Conservation (phyloP, 2,888 invertebrate species). For the Lycophotia porphyrea region DNA sequence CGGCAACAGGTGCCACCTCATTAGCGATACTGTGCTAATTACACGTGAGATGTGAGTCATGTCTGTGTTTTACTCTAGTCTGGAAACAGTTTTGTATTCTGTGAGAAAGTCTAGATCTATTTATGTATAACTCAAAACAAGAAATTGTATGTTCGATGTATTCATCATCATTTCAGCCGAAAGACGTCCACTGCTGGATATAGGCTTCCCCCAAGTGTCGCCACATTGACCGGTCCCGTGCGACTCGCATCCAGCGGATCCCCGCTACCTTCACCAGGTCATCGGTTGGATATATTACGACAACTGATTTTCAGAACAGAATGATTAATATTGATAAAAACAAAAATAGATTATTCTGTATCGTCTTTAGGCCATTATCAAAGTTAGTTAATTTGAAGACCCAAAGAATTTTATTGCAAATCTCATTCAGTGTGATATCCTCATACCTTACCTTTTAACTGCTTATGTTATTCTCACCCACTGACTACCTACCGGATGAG, state of each 20-base stretch:
- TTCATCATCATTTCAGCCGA: too few species aligned
- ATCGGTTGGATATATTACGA: too few species aligned
- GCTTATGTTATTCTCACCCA: conserved; percentile 21
- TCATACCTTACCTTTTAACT: background rate
- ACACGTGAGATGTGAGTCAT: conserved; percentile 42
- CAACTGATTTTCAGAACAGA: too few species aligned
- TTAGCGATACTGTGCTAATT: conserved; percentile 54
- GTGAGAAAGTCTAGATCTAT: background rate
- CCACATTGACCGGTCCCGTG: too few species aligned
- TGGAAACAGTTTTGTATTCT: conserved; percentile 8
- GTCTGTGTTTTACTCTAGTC: conserved; percentile 29
- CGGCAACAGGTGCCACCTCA: conserved; percentile 59
- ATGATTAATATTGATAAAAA: too few species aligned
- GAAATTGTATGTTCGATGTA: background rate
- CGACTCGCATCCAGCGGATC: too few species aligned
- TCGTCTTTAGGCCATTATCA: background rate
- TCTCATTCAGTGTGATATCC: background rate
- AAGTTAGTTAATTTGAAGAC: background rate
- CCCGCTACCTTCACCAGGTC: too few species aligned
- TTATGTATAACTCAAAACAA: background rate
- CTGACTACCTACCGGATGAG: conserved; percentile 4
- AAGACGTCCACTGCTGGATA: too few species aligned
- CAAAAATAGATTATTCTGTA: too few species aligned
- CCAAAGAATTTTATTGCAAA: background rate
- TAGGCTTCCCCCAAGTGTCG: too few species aligned